phyloP scores from a whole-genome alignment of 2,888 invertebrate species.

The Sminthurinus aureus region DNA sequence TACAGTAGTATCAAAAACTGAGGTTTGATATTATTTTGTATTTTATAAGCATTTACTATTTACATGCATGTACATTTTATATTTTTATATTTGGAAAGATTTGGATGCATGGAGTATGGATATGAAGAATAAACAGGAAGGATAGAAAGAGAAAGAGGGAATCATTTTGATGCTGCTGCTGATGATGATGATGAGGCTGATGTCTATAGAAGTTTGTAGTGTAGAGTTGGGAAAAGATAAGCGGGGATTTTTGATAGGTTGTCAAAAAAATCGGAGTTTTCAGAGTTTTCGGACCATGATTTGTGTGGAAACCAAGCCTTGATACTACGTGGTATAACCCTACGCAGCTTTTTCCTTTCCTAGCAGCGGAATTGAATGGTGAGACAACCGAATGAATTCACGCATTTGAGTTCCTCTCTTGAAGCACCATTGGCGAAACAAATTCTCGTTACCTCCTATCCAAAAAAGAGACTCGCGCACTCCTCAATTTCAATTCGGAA shows the following conservation, averaged over 20 bases:
- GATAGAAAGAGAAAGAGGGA: not conserved
- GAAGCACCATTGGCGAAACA: conserved; percentile 28
- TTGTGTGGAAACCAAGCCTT: conserved; percentile 44
- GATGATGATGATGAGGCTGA: conserved; percentile 23
- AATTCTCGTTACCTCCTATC: conserved; percentile 25
- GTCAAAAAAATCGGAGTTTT: conserved; percentile 48
- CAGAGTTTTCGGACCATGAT: conserved; percentile 45
- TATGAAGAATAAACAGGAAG: not conserved
- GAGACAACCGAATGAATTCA: conserved; percentile 5
- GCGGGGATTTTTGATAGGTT: conserved; percentile 50
- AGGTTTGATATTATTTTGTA: not conserved
- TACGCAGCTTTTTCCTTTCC: not conserved
- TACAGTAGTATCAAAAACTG: not conserved
- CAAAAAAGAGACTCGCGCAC: conserved; percentile 27
- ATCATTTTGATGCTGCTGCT: not conserved
- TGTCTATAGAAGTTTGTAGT: conserved; percentile 30
- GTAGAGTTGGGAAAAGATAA: conserved; percentile 35
- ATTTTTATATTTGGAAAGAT: not conserved
- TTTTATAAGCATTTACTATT: not conserved
- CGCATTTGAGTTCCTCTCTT: conserved; percentile 9
- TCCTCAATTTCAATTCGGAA: conserved; percentile 31
- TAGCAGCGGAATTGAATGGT: not conserved
- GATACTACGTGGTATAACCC: not conserved
- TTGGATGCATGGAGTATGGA: not conserved
- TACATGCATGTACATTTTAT: not conserved